Conservation (phyloP, 2,888 invertebrate genomes). For the Polietes domitor region DNA sequence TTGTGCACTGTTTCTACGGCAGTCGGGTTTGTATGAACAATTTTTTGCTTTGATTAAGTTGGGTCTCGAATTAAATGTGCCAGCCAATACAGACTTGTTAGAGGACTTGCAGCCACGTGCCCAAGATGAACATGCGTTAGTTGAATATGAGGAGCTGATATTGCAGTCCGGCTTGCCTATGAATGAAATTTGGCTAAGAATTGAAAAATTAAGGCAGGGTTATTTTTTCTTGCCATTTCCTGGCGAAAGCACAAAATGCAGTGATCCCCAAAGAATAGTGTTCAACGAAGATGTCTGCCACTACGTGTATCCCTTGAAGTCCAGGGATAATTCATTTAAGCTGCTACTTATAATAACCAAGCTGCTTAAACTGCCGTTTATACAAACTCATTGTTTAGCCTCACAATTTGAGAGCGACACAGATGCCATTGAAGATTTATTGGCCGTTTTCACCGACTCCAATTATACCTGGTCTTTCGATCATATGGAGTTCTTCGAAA, state of each 20-base stretch:
- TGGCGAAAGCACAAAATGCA: constrained; percentile 80
- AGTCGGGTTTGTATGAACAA: constrained; percentile 88
- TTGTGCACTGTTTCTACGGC: constrained; percentile 83
- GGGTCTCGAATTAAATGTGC: constrained; percentile 86
- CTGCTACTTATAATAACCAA: constrained; percentile 84
- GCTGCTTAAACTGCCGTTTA: constrained; percentile 82
- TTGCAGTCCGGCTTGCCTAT: constrained; percentile 86
- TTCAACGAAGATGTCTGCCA: constrained; percentile 85
- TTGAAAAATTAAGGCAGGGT: constrained; percentile 87
- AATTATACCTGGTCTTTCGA: constrained; percentile 48
- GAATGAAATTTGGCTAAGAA: constrained; percentile 88
- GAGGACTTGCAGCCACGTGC: constrained; percentile 74
- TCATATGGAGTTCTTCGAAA: constrained; percentile 68
- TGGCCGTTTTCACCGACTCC: constrained; percentile 75
- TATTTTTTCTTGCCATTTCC: constrained; percentile 86
- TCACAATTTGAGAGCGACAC: constrained; percentile 79
- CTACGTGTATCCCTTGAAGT: constrained; percentile 86
- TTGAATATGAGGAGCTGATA: constrained; percentile 85
- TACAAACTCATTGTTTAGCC: constrained; percentile 81
- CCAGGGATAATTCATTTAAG: constrained; percentile 83
- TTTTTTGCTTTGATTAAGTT: constrained; percentile 87
- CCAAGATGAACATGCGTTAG: constrained; percentile 76
- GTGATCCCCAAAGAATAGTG: constrained; percentile 86
- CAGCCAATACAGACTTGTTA: constrained; percentile 77
- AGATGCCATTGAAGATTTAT: constrained; percentile 82